These are phyloP conservation scores for Pangasianodon gigas DNA, from an alignment of 2,113 vertebrate genomes.

Conservation along the genomic window DNA sequence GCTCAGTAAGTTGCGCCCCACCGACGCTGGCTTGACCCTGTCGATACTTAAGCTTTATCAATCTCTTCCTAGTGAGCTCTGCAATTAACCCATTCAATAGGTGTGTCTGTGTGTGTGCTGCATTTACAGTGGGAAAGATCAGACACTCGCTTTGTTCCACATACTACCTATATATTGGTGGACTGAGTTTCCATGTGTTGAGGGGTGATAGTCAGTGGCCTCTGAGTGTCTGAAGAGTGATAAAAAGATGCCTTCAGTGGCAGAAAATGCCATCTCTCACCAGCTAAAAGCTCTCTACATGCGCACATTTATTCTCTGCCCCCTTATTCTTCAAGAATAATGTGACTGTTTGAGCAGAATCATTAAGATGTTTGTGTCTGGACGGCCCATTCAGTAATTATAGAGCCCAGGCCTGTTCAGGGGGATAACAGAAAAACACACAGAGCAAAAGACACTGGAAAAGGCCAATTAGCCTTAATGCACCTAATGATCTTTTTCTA, in stretches of 20 bases:
- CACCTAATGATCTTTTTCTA: constrained; percentile 36
- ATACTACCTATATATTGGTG: neutral
- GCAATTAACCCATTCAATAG: neutral
- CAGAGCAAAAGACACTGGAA: neutral
- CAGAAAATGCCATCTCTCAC: neutral
- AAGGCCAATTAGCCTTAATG: constrained; percentile 27
- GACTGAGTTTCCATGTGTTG: constrained; percentile 7
- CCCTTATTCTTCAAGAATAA: neutral
- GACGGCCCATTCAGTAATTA: constrained; percentile 29
- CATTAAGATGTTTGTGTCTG: constrained; percentile 43
- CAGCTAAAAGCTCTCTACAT: neutral
- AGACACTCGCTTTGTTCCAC: neutral
- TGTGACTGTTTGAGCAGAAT: neutral
- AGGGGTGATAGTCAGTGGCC: neutral
- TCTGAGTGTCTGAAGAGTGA: neutral
- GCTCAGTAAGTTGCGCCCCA: neutral
- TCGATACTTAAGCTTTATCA: neutral
- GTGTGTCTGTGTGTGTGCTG: neutral
- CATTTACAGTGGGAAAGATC: constrained; percentile 3
- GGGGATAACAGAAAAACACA: neutral
- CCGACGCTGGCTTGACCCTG: neutral
- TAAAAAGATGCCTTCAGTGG: neutral
- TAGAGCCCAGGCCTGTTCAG: constrained; percentile 28
- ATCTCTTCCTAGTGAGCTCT: neutral
- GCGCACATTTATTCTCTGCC: neutral